Evolutionary conservation across 2,888 invertebrate species (phyloP).

Genomic region (Dicroscelio sp.): DNA sequence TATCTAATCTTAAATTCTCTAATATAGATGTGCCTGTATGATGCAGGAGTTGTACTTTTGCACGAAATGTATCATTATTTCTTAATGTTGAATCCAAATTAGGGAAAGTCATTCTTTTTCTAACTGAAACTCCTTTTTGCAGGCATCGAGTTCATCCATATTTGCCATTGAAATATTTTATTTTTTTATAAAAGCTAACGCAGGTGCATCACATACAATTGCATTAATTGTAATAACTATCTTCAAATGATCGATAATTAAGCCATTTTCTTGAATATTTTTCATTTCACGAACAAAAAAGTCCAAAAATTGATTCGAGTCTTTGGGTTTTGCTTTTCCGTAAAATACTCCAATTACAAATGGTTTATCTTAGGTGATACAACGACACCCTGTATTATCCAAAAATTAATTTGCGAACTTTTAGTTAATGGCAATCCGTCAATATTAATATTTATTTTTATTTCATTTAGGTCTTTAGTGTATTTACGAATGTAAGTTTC

Average conservation of each 20-base stretch:
- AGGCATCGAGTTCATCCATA: no score
- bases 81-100: neutral
- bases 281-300: no score
- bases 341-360: slow-evolving; percentile 14
- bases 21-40: slow-evolving; percentile 28
- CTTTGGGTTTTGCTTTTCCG: neutral
- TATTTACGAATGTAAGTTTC: no score
- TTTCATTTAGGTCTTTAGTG: no score
- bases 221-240: neutral
- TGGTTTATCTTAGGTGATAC: neutral
- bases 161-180: neutral
- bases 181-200: neutral
- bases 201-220: no score
- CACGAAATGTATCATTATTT: neutral
- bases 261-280: no score
- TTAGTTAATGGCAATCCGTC: slow-evolving; percentile 1
- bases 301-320: neutral
- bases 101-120: no score
- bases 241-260: no score
- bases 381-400: slow-evolving; percentile 9
- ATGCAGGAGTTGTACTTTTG: slow-evolving; percentile 15
- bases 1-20: slow-evolving; percentile 41
- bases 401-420: neutral
- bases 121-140: no score
- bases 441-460: neutral